Base-by-base conservation (phyloP, 2,797 vertebrate genomes). In the Myotis planiceps region DNA sequence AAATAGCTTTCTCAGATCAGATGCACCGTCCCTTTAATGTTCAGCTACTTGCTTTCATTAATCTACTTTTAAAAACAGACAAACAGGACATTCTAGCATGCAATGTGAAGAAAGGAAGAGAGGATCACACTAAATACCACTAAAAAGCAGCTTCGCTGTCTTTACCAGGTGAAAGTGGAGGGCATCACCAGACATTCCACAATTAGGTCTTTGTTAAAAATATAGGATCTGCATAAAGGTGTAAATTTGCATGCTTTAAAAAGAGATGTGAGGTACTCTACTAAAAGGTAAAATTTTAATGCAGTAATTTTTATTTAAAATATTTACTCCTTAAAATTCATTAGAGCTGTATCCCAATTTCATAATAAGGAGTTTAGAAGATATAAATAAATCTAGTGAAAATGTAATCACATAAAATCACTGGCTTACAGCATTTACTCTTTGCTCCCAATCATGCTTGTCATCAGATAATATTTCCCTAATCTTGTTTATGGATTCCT, bases 391-490 rank as follows among this genome's bases (percentile, higher is more conserved):
- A 23, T 60, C 27, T 34, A 81, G 75, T 53, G 39, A 75, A 95
- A 94, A 88, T 3, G 13, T 9, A 78, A 25, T 88, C 5, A 58
- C 10, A 94, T 10, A 9, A 82, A 74, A 49, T 74, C 75, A 88
- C 91, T 1, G 15, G 94, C 99, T 99, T 98, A 99, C 99, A 68
- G 99, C 99, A 1, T 98, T 98, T 72, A 99, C 99, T 96, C 99
- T 98, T 97, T 99, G 99, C 84, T 99, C 99, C 99, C 99, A 99
- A 98, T 99, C 99, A 9, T 99, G 99, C 88, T 99, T 99, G 87
- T 99, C 99, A 96, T 99, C 99, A 71, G 99, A 99, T 1, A 99
- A 96, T 88, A 99, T 98, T 96, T 99, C 99, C 97, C 99, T 98
- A 98, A 99, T 99, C 98, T 99, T 99, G 90, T 99, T 98, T 97